Conservation (phyloP, 37 sponge, comb jelly and placozoan genomes). For the Oopsacas minuta region DNA sequence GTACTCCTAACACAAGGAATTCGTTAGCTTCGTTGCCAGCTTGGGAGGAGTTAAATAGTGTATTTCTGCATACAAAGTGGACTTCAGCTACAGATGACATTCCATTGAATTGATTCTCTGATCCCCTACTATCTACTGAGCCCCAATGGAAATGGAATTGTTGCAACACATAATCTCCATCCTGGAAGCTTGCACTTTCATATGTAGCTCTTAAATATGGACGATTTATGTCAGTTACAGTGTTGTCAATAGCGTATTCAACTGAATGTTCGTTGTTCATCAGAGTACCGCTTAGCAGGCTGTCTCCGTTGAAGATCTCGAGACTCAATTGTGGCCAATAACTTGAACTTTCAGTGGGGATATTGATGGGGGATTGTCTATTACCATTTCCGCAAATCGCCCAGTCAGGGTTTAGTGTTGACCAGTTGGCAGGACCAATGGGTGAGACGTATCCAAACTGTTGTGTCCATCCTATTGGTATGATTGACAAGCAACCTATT, state of each 20-base stretch:
- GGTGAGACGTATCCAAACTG: neutral
- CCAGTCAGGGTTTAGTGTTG: neutral
- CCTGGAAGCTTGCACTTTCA: neutral
- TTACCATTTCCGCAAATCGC: neutral
- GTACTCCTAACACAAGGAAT: neutral
- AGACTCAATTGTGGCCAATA: neutral
- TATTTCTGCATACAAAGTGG: neutral
- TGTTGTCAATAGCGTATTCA: neutral
- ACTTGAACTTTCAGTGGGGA: neutral
- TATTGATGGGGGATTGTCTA: constrained; percentile 15
- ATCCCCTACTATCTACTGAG: neutral
- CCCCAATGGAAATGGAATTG: constrained; percentile 17
- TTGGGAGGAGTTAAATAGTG: neutral
- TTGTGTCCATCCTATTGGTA: neutral
- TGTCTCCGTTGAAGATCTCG: neutral
- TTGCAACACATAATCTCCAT: neutral
- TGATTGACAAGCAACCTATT: neutral
- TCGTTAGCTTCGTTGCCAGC: neutral
- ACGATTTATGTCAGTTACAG: neutral
- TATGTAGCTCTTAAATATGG: neutral
- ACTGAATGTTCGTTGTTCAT: neutral
- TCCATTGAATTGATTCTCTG: neutral
- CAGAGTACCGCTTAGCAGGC: neutral
- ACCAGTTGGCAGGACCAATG: neutral
- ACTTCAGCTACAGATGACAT: neutral